Evolutionary conservation across 2,113 vertebrate genomes (phyloP).

Genomic region (Eurystomus gularis): DNA sequence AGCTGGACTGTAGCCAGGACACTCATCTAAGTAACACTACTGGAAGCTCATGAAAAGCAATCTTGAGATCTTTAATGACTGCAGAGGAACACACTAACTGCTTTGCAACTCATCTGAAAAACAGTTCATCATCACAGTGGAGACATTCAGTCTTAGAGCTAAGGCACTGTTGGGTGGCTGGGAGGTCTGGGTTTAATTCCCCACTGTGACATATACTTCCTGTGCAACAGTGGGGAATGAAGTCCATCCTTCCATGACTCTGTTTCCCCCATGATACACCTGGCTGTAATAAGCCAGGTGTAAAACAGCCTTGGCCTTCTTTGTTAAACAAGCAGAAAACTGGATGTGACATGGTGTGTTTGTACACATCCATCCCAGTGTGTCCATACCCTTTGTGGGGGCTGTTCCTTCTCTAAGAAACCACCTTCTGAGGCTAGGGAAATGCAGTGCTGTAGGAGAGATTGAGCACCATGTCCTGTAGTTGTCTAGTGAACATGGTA

Average conservation of each 20-base stretch:
- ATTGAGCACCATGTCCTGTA: background rate
- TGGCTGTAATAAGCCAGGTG: background rate
- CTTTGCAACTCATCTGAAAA: slow-evolving; percentile 8
- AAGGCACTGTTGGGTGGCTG: background rate
- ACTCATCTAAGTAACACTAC: background rate
- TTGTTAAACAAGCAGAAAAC: background rate
- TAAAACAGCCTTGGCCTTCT: background rate
- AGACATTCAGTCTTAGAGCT: background rate
- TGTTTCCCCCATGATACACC: background rate
- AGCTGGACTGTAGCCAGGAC: slow-evolving; percentile 2
- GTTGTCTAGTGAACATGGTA: accelerated
- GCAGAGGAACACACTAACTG: background rate
- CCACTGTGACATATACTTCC: background rate
- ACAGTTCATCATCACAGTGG: background rate
- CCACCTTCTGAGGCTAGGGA: background rate
- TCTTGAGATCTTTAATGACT: slow-evolving; percentile 14
- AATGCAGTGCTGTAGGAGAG: background rate
- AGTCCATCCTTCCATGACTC: background rate
- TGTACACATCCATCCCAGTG: accelerated
- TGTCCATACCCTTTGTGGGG: background rate
- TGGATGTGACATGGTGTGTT: background rate
- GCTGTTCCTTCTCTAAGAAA: background rate
- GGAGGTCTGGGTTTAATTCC: background rate
- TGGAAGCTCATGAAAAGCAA: background rate
- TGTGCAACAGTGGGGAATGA: background rate